phyloP scores from a whole-genome alignment of 2,113 vertebrate genomes.

The Malaclemys terrapin region DNA sequence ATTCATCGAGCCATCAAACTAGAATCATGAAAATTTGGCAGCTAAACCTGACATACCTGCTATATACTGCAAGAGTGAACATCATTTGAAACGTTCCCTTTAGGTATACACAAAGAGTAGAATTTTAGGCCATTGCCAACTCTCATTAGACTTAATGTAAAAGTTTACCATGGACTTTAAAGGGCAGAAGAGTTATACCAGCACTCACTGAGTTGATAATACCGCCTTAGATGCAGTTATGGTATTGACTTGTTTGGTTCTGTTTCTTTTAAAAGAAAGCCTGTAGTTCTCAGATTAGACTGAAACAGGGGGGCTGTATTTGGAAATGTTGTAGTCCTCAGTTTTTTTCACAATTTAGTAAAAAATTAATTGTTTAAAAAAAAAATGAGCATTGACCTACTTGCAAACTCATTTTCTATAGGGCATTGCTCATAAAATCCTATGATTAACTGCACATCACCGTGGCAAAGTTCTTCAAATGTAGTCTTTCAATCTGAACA shows the following conservation, averaged over 20 bases:
- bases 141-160: neutral
- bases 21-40: neutral
- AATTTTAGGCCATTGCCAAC: neutral
- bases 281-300: neutral
- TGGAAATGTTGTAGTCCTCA: neutral
- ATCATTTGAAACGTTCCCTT: neutral
- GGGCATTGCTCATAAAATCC: neutral
- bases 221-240: neutral
- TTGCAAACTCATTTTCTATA: constrained; percentile 32
- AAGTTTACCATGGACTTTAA: neutral
- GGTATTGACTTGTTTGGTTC: too few species aligned
- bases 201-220: too few species aligned
- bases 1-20: neutral
- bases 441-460: neutral
- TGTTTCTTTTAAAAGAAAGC: neutral
- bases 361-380: neutral
- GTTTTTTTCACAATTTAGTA: neutral
- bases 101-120: neutral
- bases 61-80: neutral
- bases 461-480: neutral
- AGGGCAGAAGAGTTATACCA: neutral
- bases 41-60: neutral
- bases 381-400: neutral
- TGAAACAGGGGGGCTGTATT: neutral
- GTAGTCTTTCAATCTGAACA: neutral